phyloP scores from a whole-genome alignment of 2,113 vertebrate genomes.

The Saiga tatarica region DNA sequence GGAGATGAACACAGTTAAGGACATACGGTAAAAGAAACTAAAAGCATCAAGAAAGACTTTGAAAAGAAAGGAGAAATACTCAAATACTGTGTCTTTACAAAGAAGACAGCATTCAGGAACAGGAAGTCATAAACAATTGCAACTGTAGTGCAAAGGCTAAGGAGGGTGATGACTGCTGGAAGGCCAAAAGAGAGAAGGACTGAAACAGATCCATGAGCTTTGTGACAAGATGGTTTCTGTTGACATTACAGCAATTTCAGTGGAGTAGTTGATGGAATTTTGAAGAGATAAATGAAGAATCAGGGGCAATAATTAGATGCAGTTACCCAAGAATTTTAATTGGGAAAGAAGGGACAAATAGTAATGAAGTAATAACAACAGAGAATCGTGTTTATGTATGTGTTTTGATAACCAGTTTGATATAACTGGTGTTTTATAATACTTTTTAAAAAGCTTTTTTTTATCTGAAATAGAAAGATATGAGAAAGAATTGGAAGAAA shows the following conservation, averaged over 20 bases:
- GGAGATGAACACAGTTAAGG: background rate
- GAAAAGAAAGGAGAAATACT: background rate
- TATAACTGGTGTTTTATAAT: background rate
- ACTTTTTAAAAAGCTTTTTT: background rate
- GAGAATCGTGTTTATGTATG: background rate
- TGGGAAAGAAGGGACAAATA: background rate
- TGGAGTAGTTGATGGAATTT: background rate
- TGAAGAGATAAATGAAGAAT: background rate
- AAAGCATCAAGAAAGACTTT: background rate
- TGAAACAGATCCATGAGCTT: background rate
- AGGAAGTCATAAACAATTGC: background rate
- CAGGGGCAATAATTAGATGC: background rate
- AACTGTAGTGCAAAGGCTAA: background rate
- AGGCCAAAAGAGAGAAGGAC: background rate
- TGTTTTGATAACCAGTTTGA: background rate
- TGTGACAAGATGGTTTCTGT: background rate
- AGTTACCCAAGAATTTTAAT: background rate
- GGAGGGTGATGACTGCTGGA: background rate
- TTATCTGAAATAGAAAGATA: background rate
- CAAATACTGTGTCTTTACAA: background rate
- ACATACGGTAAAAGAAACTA: background rate
- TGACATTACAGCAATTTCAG: background rate
- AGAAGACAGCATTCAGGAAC: background rate
- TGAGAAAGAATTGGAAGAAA: background rate
- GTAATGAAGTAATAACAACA: background rate